Evolutionary conservation across 2,113 vertebrate species (phyloP).

Genomic region (Herpetotheres cachinnans): DNA sequence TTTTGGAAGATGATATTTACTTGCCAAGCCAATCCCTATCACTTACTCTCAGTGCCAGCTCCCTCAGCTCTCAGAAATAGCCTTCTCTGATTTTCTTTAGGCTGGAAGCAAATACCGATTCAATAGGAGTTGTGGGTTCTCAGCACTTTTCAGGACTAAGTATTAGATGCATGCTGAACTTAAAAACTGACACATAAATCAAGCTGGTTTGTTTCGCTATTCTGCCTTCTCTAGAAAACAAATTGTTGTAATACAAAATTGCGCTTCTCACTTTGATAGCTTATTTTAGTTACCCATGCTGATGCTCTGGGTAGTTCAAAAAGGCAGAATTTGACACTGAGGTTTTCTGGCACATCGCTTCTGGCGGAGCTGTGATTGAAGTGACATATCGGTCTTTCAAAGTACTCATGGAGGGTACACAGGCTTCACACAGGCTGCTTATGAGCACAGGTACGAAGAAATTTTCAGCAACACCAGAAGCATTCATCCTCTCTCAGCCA

Average conservation of each 20-base stretch:
- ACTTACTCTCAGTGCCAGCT: slow-evolving; percentile 24
- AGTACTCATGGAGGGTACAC: background rate
- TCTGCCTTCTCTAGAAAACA: slow-evolving; percentile 1
- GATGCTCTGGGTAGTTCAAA: background rate
- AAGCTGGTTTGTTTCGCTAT: background rate
- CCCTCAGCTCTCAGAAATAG: slow-evolving; percentile 31
- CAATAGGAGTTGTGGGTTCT: background rate
- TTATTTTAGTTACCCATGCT: slow-evolving; percentile 16
- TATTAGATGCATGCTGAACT: background rate
- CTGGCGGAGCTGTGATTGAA: slow-evolving; percentile 11
- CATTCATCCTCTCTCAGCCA: background rate
- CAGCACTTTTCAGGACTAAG: slow-evolving; percentile 15
- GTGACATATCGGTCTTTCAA: background rate
- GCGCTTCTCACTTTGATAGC: background rate
- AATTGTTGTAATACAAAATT: background rate
- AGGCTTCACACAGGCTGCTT: background rate
- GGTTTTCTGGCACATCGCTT: slow-evolving; percentile 13
- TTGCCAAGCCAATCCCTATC: slow-evolving; percentile 41
- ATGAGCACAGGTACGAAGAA: background rate
- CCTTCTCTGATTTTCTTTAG: slow-evolving; percentile 45
- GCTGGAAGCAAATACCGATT: slow-evolving; percentile 19
- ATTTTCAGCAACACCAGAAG: background rate
- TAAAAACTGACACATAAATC: slow-evolving; percentile 11
- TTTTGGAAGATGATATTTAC: slow-evolving; percentile 52
- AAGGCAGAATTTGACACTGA: slow-evolving; percentile 13